Conservation (phyloP, 1,140 invertebrate species). For the Saccostrea echinata region DNA sequence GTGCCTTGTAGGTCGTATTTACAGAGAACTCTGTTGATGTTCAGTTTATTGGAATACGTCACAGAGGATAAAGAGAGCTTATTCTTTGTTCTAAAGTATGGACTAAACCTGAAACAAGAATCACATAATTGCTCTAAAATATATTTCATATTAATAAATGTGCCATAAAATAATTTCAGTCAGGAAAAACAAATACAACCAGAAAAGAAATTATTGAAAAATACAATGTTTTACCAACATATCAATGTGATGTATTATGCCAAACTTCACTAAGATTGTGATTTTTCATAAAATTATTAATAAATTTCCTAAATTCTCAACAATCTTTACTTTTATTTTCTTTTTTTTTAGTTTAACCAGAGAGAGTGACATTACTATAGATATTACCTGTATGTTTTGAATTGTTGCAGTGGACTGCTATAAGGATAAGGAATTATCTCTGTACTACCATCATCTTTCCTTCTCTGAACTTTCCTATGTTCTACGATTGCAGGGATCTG, state of each 20-base stretch:
- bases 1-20: constrained; percentile 72
- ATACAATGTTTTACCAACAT: not conserved
- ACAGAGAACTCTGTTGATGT: constrained; percentile 69
- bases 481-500: constrained; percentile 48
- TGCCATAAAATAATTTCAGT: too few species aligned
- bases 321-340: too few species aligned
- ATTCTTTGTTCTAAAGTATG: constrained; percentile 70
- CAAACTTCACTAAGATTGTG: too few species aligned
- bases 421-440: constrained; percentile 50
- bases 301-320: too few species aligned
- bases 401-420: constrained; percentile 70
- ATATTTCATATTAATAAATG: too few species aligned
- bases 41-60: constrained; percentile 70
- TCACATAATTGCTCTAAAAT: not conserved
- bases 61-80: constrained; percentile 61
- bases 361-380: too few species aligned
- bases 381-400: constrained; percentile 73
- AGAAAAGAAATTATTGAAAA: not conserved
- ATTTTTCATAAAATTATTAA: too few species aligned
- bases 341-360: too few species aligned
- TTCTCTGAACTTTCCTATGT: not conserved
- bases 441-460: not conserved
- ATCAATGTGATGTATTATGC: constrained; percentile 23
- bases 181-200: too few species aligned
- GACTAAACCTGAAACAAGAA: constrained; percentile 65